Evolutionary conservation across 2,888 invertebrate genomes (phyloP), one percentile per base, ranked within the genome.

Genomic region (Resseliella maxima): DNA sequence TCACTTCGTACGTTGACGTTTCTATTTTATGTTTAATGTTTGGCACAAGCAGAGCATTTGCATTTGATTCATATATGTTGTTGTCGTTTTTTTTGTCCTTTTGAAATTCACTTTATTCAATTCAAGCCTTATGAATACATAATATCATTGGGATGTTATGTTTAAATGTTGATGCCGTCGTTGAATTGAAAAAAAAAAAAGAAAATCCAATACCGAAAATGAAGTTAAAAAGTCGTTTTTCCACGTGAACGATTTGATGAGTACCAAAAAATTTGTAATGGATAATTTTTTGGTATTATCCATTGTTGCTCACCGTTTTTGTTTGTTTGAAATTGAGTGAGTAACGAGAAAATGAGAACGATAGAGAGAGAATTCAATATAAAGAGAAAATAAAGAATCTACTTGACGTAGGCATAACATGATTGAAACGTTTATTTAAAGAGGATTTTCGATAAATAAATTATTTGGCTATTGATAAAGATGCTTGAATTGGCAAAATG

Each of bases 221-320:
- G 87, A 72, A 87, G 87, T 89, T 88, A 89, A 90, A 90, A 89
- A 90, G 90, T 89, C 90, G 91, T 90, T 91, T 91, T 90, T 91
- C 91, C 91, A 89, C 90, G 89, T 90, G 91, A 91, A 89, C 90
- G 90, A 88, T 88, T 88, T 89, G 89, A 89, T 88, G 89, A 89
- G 89, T 85, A 85, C 85, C 85, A 18, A 85, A 72, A 59, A 72
- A 72, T 72, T 72, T 72, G 72, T 72, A 72, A 72, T 72, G 72
- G 72, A 72, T 72, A 72, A 72, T 72, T 72, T 72, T 72, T 72
- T 27, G 5, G 8, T 50, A 6, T 12, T 50, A 3, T 59, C 15
- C 2, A 59, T 59, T 72, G 35, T 35, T 72, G n/a, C 27, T n/a
- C 12, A 31, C 15, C 12, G 72, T 31, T 72, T 15, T 72, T 72